Conservation (phyloP, 2,797 vertebrate species). For the Pseudochirops corinnae region DNA sequence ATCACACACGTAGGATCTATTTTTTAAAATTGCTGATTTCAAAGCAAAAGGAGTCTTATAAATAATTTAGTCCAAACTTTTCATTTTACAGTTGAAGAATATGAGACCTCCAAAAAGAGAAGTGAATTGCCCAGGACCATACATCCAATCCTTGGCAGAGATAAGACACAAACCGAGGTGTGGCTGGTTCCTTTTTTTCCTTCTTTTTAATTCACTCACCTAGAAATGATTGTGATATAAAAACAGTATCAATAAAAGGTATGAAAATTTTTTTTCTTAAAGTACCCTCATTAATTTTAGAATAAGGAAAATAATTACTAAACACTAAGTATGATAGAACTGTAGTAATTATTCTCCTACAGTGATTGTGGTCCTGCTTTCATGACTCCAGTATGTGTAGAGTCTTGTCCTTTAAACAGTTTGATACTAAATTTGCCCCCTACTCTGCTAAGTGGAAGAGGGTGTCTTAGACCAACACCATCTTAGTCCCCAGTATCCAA, state of each 20-base stretch:
- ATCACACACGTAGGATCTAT: neutral
- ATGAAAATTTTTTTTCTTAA: too few relatives aligned
- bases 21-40: neutral
- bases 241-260: too few relatives aligned
- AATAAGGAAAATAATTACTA: neutral
- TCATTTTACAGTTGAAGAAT: neutral
- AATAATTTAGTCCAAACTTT: neutral
- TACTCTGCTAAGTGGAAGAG: neutral
- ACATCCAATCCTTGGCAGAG: neutral
- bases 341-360: neutral
- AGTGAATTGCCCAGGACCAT: neutral
- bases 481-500: neutral
- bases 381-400: neutral
- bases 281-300: neutral
- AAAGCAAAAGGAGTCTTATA: neutral
- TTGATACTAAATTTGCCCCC: neutral
- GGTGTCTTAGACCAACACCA: neutral
- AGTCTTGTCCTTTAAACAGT: neutral
- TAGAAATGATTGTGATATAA: neutral
- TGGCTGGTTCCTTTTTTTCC: neutral
- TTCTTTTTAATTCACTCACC: neutral
- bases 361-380: neutral
- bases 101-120: neutral
- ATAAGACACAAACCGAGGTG: neutral
- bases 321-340: neutral